Evolutionary conservation across 2,113 vertebrate species (phyloP), one percentile per base, ranked within the genome.

Genomic region (Lycaon pictus): DNA sequence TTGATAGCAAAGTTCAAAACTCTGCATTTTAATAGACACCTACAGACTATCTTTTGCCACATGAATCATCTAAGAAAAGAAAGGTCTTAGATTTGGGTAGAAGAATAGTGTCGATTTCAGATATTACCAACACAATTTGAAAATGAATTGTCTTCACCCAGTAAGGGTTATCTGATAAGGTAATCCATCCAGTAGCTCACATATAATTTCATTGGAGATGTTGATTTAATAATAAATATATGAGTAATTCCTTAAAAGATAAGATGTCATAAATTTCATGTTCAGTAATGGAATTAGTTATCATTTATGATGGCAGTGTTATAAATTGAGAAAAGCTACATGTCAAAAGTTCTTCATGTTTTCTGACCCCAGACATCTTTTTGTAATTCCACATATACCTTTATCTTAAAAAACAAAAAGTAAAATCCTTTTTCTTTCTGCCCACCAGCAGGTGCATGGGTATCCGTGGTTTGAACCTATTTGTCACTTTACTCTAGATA

Each of bases 401-500:
- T 94, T 89, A 90, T 76, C 65, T 87, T 62, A 63, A 37, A 93
- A 87, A 94, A 79, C 69, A 95, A 35, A 51, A 85, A 71, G 35
- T 27, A 56, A 81, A 69, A 79, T 77, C 51, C 23, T 62, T 0
- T 22, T 0, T 22, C n/a, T 82, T 48, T 94, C 16, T n/a, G 67
- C 17, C 55, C n/a, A 6, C 90, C 29, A 35, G 60, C 23, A 43
- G 79, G 58, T n/a, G 60, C 71, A 25, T 65, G 90, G 27, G 2
- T 55, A 37, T 65, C 43, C 51, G 37, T 5, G 19, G 25, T 37
- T 51, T n/a, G 56, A 93, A 60, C 27, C 15, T 27, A 15, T 19
- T 72, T 88, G 16, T 84, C 25, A 0, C 12, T 51, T 82, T 72
- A 62, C 53, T 82, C 35, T 81, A 27, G 67, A n/a, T 56, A 37